Conservation (phyloP, 2,113 vertebrate species). For the Penelope pileata region DNA sequence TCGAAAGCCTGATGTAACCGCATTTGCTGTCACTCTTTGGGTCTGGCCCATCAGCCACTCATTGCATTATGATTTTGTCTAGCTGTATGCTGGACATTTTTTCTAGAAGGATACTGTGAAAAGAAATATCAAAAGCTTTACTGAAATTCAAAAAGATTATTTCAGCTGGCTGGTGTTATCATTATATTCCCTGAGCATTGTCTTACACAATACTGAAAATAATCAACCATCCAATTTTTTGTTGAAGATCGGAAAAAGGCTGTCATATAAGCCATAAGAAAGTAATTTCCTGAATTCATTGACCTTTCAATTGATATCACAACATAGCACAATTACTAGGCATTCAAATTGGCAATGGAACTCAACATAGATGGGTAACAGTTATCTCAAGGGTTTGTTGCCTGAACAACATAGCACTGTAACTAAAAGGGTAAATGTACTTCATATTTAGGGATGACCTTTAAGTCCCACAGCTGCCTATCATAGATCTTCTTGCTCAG, state of each 20-base stretch:
- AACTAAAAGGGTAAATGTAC: slow-evolving; percentile 76
- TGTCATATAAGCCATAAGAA: slow-evolving; percentile 62
- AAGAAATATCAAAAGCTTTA: too few relatives aligned
- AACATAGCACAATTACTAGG: slow-evolving; percentile 73
- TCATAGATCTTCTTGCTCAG: slow-evolving; percentile 59
- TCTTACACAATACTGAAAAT: slow-evolving; percentile 49
- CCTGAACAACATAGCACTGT: slow-evolving; percentile 60
- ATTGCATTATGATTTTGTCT: too few relatives aligned
- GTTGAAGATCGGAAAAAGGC: slow-evolving; percentile 39
- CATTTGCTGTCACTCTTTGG: too few relatives aligned
- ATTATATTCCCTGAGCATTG: slow-evolving; percentile 1
- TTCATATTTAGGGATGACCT: slow-evolving; percentile 75
- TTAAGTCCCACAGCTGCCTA: slow-evolving; percentile 71
- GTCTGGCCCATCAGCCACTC: too few relatives aligned
- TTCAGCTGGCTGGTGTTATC: too few relatives aligned
- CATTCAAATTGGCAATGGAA: slow-evolving; percentile 77
- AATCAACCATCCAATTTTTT: slow-evolving; percentile 54
- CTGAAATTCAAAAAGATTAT: too few relatives aligned
- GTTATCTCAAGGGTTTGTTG: slow-evolving; percentile 63
- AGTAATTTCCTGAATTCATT: slow-evolving; percentile 79
- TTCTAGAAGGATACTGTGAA: too few relatives aligned
- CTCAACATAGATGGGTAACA: slow-evolving; percentile 32
- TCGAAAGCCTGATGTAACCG: too few relatives aligned
- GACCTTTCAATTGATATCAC: slow-evolving; percentile 78
- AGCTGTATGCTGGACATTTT: too few relatives aligned